Base-by-base conservation (phyloP, 2,888 invertebrate species). In the Achlya flavicornis region DNA sequence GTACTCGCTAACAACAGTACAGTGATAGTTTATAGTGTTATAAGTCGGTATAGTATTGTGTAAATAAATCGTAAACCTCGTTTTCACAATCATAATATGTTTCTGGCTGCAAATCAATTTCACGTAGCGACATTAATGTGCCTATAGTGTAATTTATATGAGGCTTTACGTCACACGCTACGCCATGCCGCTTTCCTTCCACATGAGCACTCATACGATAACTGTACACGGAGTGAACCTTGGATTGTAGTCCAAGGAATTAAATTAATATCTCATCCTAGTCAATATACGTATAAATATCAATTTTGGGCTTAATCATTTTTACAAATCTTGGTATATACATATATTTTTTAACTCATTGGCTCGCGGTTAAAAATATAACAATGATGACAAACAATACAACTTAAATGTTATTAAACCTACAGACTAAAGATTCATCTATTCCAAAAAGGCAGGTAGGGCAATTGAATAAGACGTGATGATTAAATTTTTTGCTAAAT, bases 31-130 rank as follows among this genome's bases (percentile, higher is more conserved):
- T 85, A 86, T 87, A 88, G 84, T 87, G 87, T 89, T 87, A 80
- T 73, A 84, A 90, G 83, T 86, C 85, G 88, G 86, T 92, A 91
- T 88, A 81, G 90, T 87, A 83, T 85, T 89, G 90, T 91, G 92
- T 91, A 92, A 93, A 93, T 93, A 93, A 92, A 92, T 91, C 93
- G 93, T 93, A 93, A 93, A 93, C 93, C 93, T 90, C 89, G 84
- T 93, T 93, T 93, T 91, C 93, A 91, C 92, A 93, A 93, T 93
- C 93, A 91, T 93, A 93, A 93, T 93, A 93, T 92, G 92, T 92
- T 93, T 92, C 91, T 91, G 92, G 89, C 85, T 85, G 92, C 92
- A 93, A 93, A 93, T 93, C 93, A 93, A 93, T 93, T 93, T 93
- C 93, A 92, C 92, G 92, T 92, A 90, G 89, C 89, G 91, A 93